Evolutionary conservation across 2,797 vertebrate genomes (phyloP).

Genomic region (Chiroxiphia lanceolata): DNA sequence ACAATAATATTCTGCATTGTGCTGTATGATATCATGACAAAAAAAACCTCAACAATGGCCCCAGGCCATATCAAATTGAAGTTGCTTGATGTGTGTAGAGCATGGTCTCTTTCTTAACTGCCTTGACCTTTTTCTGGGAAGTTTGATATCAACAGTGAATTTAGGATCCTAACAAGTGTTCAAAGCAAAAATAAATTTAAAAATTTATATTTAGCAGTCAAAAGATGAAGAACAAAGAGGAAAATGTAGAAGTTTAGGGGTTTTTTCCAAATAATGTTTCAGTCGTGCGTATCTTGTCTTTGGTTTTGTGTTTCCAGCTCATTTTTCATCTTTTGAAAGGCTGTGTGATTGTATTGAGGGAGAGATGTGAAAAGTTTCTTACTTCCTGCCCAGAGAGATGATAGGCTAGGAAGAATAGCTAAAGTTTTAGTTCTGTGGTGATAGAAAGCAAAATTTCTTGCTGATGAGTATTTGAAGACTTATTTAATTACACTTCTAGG

Average conservation of each 20-base stretch:
- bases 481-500: not conserved
- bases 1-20: not conserved
- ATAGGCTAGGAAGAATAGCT: not conserved
- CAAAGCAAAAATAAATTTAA: not conserved
- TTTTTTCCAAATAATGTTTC: not conserved
- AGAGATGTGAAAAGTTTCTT: not conserved
- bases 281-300: not conserved
- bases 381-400: not conserved
- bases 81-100: not conserved
- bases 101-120: not conserved
- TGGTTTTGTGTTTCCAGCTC: not conserved
- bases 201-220: not conserved
- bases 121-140: not conserved
- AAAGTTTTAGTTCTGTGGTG: not conserved
- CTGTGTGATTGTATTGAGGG: not conserved
- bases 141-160: not conserved
- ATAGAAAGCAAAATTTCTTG: not conserved
- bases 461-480: not conserved
- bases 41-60: not conserved
- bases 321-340: not conserved
- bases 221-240: not conserved
- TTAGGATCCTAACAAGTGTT: not conserved
- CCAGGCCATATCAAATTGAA: not conserved
- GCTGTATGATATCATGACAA: not conserved
- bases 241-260: fast-evolving